phyloP scores from a whole-genome alignment of 1,140 invertebrate species.

The Akabosia matsudoensis region DNA sequence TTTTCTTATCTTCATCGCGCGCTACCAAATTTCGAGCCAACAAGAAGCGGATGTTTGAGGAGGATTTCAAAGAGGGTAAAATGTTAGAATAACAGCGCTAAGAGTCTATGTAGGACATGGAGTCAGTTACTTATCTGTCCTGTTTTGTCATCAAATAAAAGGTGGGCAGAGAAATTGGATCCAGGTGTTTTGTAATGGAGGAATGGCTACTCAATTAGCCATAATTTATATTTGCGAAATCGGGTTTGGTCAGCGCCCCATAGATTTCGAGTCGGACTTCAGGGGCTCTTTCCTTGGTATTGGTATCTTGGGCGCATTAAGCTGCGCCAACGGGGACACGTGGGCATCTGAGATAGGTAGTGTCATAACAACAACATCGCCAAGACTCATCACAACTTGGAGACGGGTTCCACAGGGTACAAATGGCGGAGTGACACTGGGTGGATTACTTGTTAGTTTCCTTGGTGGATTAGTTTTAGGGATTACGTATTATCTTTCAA shows the following conservation, averaged over 20 bases:
- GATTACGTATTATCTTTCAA: conserved; percentile 66
- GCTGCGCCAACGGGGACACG: conserved; percentile 84
- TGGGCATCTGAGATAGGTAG: conserved; percentile 87
- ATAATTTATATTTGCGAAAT: conserved; percentile 69
- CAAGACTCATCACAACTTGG: conserved; percentile 72
- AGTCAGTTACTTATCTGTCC: too few relatives aligned
- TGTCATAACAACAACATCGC: conserved; percentile 65
- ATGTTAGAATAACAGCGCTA: background rate
- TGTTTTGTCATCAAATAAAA: conserved; percentile 49
- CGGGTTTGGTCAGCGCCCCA: conserved; percentile 70
- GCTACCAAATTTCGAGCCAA: conserved; percentile 72
- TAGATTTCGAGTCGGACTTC: conserved; percentile 75
- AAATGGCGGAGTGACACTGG: conserved; percentile 64
- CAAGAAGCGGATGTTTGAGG: conserved; percentile 70
- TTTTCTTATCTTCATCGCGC: conserved; percentile 77
- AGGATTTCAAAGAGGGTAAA: conserved; percentile 74
- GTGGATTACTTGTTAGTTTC: conserved; percentile 68
- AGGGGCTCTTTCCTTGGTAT: conserved; percentile 75
- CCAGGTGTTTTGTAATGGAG: conserved; percentile 85
- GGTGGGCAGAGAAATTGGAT: conserved; percentile 84
- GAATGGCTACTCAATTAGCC: conserved; percentile 74
- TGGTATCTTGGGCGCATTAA: conserved; percentile 66
- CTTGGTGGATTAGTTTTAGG: conserved; percentile 73
- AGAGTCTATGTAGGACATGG: too few relatives aligned
- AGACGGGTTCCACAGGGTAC: conserved; percentile 70